Percentiles rank a stretch among this genome's conserved stretches.
Conservation (phyloP, 2,888 invertebrate species). For the Malachius bipustulatus region DNA sequence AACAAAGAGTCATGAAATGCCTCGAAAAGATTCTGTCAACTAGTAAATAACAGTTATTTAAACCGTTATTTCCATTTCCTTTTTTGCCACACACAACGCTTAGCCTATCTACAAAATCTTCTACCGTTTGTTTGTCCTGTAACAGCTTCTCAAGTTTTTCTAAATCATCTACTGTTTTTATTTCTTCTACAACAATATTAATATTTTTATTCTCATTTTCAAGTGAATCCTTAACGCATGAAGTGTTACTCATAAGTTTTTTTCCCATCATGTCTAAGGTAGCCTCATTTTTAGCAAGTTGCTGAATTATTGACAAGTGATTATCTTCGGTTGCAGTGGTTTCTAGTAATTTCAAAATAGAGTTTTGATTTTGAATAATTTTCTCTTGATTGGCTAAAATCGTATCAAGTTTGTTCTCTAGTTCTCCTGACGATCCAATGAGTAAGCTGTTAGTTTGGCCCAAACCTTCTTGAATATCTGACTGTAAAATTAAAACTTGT, state of each 20-base stretch:
- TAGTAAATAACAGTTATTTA: too few species aligned
- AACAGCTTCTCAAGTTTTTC: slow-evolving; percentile 5
- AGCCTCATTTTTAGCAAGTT: slow-evolving; percentile 2
- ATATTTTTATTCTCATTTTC: too few species aligned
- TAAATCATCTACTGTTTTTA: slow-evolving; percentile 6
- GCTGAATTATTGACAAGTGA: slow-evolving; percentile 7
- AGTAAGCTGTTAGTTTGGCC: slow-evolving; percentile 6
- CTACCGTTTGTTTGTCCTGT: slow-evolving; percentile 4
- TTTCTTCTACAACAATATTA: slow-evolving; percentile 2
- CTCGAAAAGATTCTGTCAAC: slow-evolving; percentile 17
- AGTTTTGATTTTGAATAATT: slow-evolving; percentile 8
- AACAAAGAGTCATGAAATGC: slow-evolving; percentile 17
- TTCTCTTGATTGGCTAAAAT: slow-evolving; percentile 8
- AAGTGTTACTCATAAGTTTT: too few species aligned
- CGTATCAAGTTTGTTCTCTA: slow-evolving; percentile 4
- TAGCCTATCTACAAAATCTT: slow-evolving; percentile 7
- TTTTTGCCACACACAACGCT: slow-evolving; percentile 13
- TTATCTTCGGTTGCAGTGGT: slow-evolving; percentile 4
- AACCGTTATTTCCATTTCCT: slow-evolving; percentile 14
- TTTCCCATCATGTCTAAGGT: slow-evolving; percentile 5
- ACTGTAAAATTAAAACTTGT: slow-evolving; percentile 6
- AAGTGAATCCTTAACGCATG: too few species aligned
- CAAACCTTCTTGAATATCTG: slow-evolving; percentile 6
- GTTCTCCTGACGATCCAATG: slow-evolving; percentile 7
- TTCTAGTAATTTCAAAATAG: slow-evolving; percentile 7